Evolutionary conservation across 2,113 vertebrate species (phyloP).

Genomic region (Laticauda colubrina): DNA sequence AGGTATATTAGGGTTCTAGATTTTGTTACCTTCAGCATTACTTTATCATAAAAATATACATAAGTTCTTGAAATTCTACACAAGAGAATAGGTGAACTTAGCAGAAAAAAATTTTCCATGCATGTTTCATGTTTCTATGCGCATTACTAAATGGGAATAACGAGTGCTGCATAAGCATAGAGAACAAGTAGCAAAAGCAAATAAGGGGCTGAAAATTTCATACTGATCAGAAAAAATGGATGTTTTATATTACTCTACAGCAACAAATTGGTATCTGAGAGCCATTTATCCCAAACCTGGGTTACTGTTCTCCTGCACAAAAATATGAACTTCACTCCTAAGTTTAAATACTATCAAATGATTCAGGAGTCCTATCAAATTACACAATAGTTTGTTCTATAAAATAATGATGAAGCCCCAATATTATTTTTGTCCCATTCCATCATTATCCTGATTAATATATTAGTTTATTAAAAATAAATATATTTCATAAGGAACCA

Average conservation of each 20-base stretch:
- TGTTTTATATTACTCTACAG: conserved; percentile 45
- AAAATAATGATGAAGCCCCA: conserved; percentile 29
- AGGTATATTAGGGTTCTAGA: conserved; percentile 33
- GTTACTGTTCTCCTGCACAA: conserved; percentile 39
- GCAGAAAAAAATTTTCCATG: conserved; percentile 64
- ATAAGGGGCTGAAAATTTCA: conserved; percentile 52
- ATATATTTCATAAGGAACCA: not conserved
- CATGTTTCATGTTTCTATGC: conserved; percentile 69
- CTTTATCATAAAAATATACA: conserved; percentile 61
- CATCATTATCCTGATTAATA: conserved; percentile 13
- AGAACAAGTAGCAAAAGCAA: conserved; percentile 65
- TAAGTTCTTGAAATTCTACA: conserved; percentile 65
- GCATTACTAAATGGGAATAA: conserved; percentile 65
- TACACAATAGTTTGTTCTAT: conserved; percentile 45
- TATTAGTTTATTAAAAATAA: not conserved
- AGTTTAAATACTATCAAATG: conserved; percentile 39
- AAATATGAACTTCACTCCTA: conserved; percentile 29
- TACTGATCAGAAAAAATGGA: conserved; percentile 47
- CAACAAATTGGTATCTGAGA: conserved; percentile 29
- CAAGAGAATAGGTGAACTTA: conserved; percentile 50
- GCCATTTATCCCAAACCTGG: conserved; percentile 20
- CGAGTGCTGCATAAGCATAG: conserved; percentile 62
- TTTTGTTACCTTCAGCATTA: conserved; percentile 53
- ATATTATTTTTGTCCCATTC: not conserved
- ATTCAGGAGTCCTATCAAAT: conserved; percentile 52